Percentiles rank a stretch among this genome's conserved stretches.
Conservation (phyloP, 2,797 vertebrate species). For the Alcedo quadribrachys region DNA sequence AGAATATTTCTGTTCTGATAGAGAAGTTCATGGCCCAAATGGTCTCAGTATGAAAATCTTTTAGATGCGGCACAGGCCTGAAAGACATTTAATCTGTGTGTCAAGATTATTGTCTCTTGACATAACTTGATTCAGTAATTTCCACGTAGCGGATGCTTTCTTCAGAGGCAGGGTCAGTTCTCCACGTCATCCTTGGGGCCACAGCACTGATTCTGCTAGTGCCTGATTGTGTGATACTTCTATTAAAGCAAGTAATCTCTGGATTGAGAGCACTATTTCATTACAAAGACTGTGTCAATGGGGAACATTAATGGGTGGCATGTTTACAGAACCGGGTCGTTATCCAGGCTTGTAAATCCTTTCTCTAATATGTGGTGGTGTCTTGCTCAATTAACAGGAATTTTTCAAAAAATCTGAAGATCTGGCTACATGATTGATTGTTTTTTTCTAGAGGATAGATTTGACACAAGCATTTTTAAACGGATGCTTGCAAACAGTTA, state of each 20-base stretch:
- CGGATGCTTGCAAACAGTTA: not conserved
- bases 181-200: not conserved
- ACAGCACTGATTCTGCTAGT: not conserved
- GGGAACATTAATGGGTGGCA: not conserved
- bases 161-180: not conserved
- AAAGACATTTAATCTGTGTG: not conserved
- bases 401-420: not conserved
- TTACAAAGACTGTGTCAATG: not conserved
- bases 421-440: not conserved
- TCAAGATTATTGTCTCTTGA: not conserved
- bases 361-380: not conserved
- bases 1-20: not conserved
- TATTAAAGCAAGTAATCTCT: not conserved
- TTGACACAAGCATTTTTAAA: not conserved
- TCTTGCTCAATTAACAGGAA: not conserved
- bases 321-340: not conserved
- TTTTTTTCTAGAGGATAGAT: not conserved
- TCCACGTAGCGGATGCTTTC: not conserved
- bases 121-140: not conserved
- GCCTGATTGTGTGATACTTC: not conserved
- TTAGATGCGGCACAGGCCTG: not conserved
- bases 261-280: not conserved
- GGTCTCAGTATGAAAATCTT: not conserved
- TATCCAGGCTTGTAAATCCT: not conserved
- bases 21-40: not conserved